Evolutionary conservation across 64 coral and sea anemone genomes (phyloP), one percentile per base, ranked within the genome.

Genomic region (Montipora efflorescens): DNA sequence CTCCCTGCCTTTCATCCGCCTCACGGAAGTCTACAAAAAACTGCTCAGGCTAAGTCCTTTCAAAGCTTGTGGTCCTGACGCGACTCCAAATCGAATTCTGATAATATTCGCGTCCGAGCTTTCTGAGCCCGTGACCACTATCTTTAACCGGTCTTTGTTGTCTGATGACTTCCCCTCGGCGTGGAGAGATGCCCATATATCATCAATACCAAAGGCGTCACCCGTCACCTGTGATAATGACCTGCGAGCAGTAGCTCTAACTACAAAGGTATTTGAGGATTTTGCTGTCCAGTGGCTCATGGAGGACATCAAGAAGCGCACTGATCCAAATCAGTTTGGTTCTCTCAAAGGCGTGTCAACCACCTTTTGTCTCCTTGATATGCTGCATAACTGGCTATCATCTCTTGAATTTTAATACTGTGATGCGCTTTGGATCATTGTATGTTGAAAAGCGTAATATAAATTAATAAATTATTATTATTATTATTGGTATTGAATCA

Each of bases 241-340:
- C 62, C 21, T 23, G 82, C 2, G 22, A 87, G 11, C 82, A 19
- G n/a, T 84, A 3, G 36, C 16, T 36, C 36, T 36, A 36, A 36
- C 36, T 36, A 2, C 36, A 36, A 93, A 88, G 28, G 83, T 88
- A 44, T 62, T 93, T 10, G 83, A 93, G 50, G 91, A 93, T 22
- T 93, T 93, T 48, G 67, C 78, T 14, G 91, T 79, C 64, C 15
- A 64, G 23, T 93, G 84, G 83, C 19, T 93, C 5, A 53, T 88
- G 15, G 16, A 46, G 1, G 83, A 88, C 14, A 81, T 94, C 51
- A 74, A 71, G 43, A 19, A 72, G 5, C 20, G 62, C 3, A 94
- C 88, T 10, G 84, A 88, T 18, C 76, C 58, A 1, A 3, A 18
- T 4, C 85, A 81, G 49, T 89, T 88, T 28, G 77, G 84, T 11